Percentiles rank a stretch among this genome's conserved stretches.
Evolutionary conservation across 2,888 invertebrate species (phyloP).

Genomic region (Tromatobia lineatoria): DNA sequence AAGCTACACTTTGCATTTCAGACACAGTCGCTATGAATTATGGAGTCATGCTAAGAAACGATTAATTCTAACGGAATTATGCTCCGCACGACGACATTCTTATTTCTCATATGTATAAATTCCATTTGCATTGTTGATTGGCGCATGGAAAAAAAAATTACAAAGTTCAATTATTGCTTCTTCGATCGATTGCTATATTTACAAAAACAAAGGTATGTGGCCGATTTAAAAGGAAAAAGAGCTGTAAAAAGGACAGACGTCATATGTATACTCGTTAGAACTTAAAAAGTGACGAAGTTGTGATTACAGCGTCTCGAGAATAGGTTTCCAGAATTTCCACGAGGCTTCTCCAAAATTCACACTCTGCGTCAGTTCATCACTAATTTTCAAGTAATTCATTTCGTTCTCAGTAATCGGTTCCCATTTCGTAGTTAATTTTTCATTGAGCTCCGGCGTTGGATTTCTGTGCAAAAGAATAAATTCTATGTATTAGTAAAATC

Average conservation of each 20-base stretch:
- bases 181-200: not conserved
- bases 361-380: slow-evolving; percentile 62
- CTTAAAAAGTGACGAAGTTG: not conserved
- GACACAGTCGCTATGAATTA: no score
- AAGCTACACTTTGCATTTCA: no score
- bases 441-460: slow-evolving; percentile 75
- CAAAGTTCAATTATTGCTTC: not conserved
- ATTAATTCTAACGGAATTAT: no score
- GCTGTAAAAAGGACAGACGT: not conserved
- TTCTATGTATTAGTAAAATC: not conserved
- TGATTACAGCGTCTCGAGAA: slow-evolving; percentile 31
- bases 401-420: slow-evolving; percentile 65
- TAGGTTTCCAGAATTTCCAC: slow-evolving; percentile 72
- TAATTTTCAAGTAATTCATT: slow-evolving; percentile 74
- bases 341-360: slow-evolving; percentile 62
- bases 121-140: no score
- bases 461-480: slow-evolving; percentile 68
- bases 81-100: no score
- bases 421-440: slow-evolving; percentile 73
- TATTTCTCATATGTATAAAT: no score
- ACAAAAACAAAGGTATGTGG: no score
- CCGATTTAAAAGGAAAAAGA: not conserved
- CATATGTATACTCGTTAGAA: not conserved
- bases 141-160: not conserved
- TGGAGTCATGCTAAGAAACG: no score